Percentiles rank a stretch among this genome's conserved stretches.
These are phyloP conservation scores for Callimico goeldii DNA, from an alignment of 2,797 vertebrate genomes.

Conservation along the genomic window DNA sequence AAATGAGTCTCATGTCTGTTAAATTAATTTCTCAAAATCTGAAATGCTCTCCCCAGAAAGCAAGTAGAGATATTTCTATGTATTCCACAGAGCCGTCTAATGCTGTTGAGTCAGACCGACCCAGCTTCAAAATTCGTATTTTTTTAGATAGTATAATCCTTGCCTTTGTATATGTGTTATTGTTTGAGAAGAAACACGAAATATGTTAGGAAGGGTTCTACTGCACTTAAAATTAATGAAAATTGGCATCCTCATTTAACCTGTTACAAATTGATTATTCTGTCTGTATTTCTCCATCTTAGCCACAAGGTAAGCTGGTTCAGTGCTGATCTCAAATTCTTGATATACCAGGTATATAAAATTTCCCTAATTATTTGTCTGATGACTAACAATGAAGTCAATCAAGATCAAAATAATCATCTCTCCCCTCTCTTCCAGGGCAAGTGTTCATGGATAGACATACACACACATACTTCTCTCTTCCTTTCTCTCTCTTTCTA, in stretches of 20 bases:
- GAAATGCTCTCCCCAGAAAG: background rate
- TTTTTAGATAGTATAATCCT: background rate
- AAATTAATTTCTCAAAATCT: conserved; percentile 2
- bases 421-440: background rate
- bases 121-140: background rate
- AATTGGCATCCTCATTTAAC: background rate
- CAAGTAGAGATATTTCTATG: background rate
- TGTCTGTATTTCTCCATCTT: background rate
- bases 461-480: background rate
- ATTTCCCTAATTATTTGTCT: background rate
- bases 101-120: background rate
- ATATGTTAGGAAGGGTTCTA: background rate
- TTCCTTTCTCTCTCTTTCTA: background rate
- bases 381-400: background rate
- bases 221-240: background rate
- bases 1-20: background rate
- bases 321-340: background rate
- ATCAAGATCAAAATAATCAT: background rate
- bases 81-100: background rate
- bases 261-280: background rate
- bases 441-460: background rate
- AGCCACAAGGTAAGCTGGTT: background rate
- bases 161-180: background rate
- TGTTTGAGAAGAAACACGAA: background rate
- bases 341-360: background rate